Evolutionary conservation across 2,797 vertebrate species (phyloP).

Genomic region (Rhinatrema bivittatum): DNA sequence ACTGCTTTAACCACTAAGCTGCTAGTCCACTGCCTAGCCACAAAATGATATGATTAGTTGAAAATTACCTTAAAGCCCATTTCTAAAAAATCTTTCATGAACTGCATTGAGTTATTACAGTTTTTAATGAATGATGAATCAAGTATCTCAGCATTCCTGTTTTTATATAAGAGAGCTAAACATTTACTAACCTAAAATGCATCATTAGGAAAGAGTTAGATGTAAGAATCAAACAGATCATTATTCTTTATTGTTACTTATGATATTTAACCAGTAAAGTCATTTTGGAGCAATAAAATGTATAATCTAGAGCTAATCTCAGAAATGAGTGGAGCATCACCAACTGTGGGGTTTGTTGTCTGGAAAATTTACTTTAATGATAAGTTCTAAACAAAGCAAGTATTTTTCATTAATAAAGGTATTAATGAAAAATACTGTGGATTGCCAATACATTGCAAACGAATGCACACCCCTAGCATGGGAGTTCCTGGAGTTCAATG

Average conservation of each 20-base stretch:
- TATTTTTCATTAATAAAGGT: not conserved
- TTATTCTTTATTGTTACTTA: not conserved
- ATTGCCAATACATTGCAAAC: too few relatives aligned
- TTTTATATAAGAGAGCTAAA: constrained; percentile 11
- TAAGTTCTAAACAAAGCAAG: not conserved
- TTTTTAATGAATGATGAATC: too few relatives aligned
- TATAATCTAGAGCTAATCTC: not conserved
- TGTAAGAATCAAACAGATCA: constrained; percentile 1
- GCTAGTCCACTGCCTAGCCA: too few relatives aligned
- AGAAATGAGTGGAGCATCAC: not conserved
- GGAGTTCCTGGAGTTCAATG: too few relatives aligned
- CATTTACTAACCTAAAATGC: constrained; percentile 8
- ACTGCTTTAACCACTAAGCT: too few relatives aligned
- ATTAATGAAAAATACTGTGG: too few relatives aligned
- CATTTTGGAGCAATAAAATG: constrained; percentile 3
- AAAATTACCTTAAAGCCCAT: too few relatives aligned
- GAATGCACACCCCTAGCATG: too few relatives aligned
- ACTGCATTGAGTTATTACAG: too few relatives aligned
- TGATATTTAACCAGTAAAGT: not conserved
- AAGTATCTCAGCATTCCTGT: too few relatives aligned
- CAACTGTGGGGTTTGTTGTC: not conserved
- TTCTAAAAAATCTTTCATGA: too few relatives aligned
- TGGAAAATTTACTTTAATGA: not conserved
- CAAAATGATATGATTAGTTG: too few relatives aligned
- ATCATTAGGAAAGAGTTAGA: not conserved